Evolutionary conservation across 2,113 vertebrate genomes (phyloP), one percentile per base, ranked within the genome.

Genomic region (Nesogale talazaci): DNA sequence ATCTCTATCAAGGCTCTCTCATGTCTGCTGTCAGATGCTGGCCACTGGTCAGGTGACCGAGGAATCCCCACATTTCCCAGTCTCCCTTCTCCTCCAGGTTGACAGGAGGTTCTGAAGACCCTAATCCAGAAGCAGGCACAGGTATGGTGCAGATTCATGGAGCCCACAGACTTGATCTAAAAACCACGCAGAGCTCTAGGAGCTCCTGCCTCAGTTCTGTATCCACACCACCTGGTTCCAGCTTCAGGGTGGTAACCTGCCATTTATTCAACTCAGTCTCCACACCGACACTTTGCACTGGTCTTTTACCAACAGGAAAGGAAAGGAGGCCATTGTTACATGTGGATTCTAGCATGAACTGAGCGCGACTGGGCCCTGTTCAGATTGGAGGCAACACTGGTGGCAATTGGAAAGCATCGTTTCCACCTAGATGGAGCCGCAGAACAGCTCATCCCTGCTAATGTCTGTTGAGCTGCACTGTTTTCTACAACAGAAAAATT

Each of bases 371-470:
- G 36, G n/a, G 31, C 31, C 23, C 57, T 27, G 6, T 31, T 70
- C 74, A 90, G 78, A 92, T 3, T 31, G 34, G 75, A 91, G 42
- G 19, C 19, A 57, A 85, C 5, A 6, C 17, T 1, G 29, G 25
- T 3, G 1, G 46, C 76, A 52, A 59, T 10, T 10, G 40, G 29
- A 88, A 17, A 88, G 15, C 61, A 25, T 34, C 42, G 84, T 79
- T 82, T 93, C 78, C 88, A 77, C 74, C 25, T 5, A 11, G 61
- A 69, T 31, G 19, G 56, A 72, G 69, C 40, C 69, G 85, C 86
- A 67, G 36, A 85, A 56, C 42, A 80, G 83, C 77, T 90, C 93
- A 94, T 93, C 92, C 90, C 69, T n/a, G 40, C 59, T 72, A 92
- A 80, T 31, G 34, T 75, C 65, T 92, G 75, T 92, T 90, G 94